Conservation (phyloP, 2,797 vertebrate genomes). For the Pangasius larnaudii region DNA sequence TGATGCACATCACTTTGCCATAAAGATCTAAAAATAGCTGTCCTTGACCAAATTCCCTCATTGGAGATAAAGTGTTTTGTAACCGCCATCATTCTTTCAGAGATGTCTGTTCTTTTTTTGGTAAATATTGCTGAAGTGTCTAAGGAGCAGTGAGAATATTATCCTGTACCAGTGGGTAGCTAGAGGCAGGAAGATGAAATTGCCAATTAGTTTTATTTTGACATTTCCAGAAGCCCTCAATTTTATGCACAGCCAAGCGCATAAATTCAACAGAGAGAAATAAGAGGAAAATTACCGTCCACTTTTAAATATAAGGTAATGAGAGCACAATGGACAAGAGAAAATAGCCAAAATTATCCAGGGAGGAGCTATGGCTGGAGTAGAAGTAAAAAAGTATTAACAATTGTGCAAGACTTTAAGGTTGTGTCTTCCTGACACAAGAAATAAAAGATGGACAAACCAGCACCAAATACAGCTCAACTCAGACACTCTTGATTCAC, state of each 20-base stretch:
- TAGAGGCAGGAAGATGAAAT: slow-evolving; percentile 12
- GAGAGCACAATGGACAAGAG: too few relatives aligned
- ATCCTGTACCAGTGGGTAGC: slow-evolving; percentile 6
- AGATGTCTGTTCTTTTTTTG: not conserved
- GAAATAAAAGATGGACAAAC: slow-evolving; percentile 2
- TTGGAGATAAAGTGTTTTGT: not conserved
- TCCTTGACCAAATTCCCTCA: not conserved
- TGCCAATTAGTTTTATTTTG: not conserved
- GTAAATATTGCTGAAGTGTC: not conserved
- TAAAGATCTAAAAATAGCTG: not conserved
- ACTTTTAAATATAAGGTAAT: not conserved
- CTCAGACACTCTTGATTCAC: not conserved
- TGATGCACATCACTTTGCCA: not conserved
- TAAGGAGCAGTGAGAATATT: not conserved
- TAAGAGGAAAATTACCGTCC: not conserved
- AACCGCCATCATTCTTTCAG: slow-evolving; percentile 1
- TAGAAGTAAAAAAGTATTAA: not conserved
- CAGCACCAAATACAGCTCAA: not conserved
- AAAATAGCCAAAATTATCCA: slow-evolving; percentile 16
- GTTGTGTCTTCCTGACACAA: not conserved
- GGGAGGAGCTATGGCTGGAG: not conserved
- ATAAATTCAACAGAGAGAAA: slow-evolving; percentile 9
- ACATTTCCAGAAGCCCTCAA: slow-evolving; percentile 3
- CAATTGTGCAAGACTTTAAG: not conserved
- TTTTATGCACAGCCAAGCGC: not conserved